A percentile compares a stretch with the other conserved stretches of the same genome.
Conservation (phyloP, 2,113 vertebrate genomes). For the Bufo bufo region DNA sequence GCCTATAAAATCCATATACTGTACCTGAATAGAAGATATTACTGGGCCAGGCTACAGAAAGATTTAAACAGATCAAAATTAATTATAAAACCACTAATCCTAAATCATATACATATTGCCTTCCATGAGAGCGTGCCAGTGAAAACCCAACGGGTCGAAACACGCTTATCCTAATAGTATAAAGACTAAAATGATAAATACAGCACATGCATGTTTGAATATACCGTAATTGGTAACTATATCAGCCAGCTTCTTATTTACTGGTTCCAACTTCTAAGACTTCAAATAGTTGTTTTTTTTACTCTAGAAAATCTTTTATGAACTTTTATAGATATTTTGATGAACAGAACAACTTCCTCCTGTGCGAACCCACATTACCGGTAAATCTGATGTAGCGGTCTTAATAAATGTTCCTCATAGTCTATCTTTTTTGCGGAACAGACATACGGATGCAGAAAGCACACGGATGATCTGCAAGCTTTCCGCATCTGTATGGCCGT, state of each 20-base stretch:
- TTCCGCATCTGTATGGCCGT: no score
- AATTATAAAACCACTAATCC: not conserved
- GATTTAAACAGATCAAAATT: not conserved
- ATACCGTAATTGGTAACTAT: no score
- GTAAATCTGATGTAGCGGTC: not conserved
- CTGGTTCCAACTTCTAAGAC: not conserved
- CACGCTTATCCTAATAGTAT: not conserved
- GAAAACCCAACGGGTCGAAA: not conserved
- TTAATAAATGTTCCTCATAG: no score
- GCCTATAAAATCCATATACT: not conserved
- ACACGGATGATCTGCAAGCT: no score
- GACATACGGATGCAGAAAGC: no score
- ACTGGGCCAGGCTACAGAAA: not conserved
- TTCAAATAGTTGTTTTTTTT: not conserved
- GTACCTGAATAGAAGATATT: not conserved
- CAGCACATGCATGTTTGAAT: no score
- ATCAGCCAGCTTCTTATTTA: not conserved
- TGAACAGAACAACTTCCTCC: not conserved
- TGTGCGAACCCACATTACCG: not conserved
- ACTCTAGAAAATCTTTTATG: not conserved
- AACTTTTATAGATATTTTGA: not conserved
- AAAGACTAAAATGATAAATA: not conserved
- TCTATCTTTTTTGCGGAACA: no score
- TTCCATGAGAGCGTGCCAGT: not conserved
- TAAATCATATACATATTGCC: not conserved